Percentiles rank a stretch among this genome's conserved stretches.
These are phyloP conservation scores for Melanotaenia parkinsoni DNA, from an alignment of 2,797 vertebrate genomes.

Conservation along the genomic window DNA sequence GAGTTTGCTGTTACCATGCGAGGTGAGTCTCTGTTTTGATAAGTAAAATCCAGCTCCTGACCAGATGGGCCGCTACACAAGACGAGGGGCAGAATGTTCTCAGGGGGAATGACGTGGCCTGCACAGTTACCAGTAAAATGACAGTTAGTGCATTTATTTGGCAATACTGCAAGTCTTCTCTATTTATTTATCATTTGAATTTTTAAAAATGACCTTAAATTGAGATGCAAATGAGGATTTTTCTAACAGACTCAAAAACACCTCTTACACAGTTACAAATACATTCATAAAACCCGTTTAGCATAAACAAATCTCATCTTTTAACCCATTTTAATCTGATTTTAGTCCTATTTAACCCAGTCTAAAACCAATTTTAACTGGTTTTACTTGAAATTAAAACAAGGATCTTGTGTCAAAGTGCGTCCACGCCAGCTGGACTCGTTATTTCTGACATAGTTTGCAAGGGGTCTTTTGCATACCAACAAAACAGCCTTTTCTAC, in stretches of 20 bases:
- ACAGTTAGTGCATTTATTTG: background rate
- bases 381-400: background rate
- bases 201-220: background rate
- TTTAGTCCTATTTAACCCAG: background rate
- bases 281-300: background rate
- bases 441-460: background rate
- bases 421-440: background rate
- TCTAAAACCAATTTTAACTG: background rate
- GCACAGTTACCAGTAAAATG: background rate
- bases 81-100: slow-evolving; percentile 92
- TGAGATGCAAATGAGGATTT: background rate
- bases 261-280: background rate
- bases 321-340: background rate
- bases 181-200: background rate
- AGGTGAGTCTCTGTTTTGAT: slow-evolving; percentile 90
- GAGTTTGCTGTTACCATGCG: slow-evolving; percentile 83
- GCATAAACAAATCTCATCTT: background rate
- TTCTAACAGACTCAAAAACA: background rate
- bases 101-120: slow-evolving; percentile 96
- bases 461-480: background rate
- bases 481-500: background rate
- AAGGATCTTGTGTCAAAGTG: background rate
- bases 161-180: background rate
- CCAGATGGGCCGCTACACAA: slow-evolving; percentile 91
- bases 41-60: slow-evolving; percentile 94